phyloP scores from a whole-genome alignment of 2,797 vertebrate species.

The Neosalanx taihuensis region DNA sequence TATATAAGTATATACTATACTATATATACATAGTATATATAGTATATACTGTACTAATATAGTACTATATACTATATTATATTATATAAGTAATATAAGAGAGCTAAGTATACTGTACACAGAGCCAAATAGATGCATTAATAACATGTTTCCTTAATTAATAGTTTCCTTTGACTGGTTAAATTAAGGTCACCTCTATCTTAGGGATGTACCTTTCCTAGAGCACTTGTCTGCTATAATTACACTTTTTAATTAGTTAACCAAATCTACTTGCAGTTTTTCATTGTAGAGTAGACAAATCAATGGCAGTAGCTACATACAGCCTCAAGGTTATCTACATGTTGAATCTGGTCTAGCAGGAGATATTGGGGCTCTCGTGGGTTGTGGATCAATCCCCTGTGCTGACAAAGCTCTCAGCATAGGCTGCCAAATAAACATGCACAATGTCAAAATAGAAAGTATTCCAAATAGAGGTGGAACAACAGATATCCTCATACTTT shows the following conservation, averaged over 20 bases:
- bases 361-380: background rate
- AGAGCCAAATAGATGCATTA: conserved; percentile 15
- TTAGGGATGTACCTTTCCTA: conserved; percentile 11
- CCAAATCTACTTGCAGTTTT: conserved; percentile 24
- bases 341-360: conserved; percentile 1
- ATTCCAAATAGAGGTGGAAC: background rate
- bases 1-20: too few species aligned
- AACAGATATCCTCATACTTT: background rate
- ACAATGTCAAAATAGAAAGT: background rate
- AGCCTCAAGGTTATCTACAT: conserved; percentile 21
- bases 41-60: too few species aligned
- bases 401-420: background rate
- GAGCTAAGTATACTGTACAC: background rate
- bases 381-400: background rate
- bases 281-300: conserved; percentile 26
- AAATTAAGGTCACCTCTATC: conserved; percentile 34
- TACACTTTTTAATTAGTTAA: conserved; percentile 22
- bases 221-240: conserved; percentile 11
- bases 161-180: conserved; percentile 24
- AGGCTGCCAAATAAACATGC: background rate
- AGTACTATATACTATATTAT: too few species aligned
- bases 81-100: too few species aligned
- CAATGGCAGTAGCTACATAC: conserved; percentile 8
- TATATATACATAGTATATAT: too few species aligned
- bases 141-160: conserved; percentile 28